Evolutionary conservation across 2,888 invertebrate species (phyloP), one percentile per base, ranked within the genome.

Genomic region (Chouioia cunea): DNA sequence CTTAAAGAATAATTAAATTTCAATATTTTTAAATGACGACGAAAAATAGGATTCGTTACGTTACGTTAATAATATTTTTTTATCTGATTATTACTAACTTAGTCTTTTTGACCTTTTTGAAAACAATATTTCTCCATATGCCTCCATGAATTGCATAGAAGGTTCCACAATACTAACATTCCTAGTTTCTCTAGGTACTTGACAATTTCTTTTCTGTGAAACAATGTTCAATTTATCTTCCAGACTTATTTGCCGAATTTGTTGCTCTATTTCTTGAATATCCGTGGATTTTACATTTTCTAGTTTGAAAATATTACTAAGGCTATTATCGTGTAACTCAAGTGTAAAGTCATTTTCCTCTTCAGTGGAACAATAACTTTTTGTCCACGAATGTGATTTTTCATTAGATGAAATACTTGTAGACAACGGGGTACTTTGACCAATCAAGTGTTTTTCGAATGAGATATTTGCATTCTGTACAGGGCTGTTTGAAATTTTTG

Each of bases 41-140:
- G 46, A 18, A 22, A 44, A 64, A 64, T 46, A 36, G 4, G 65
- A 20, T 54, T 23, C 18, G 27, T 15, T 12, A 22, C n/a, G n/a
- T n/a, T n/a, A n/a, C n/a, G n/a, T n/a, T n/a, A 44, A 15, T 10
- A 36, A 36, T 4, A 58, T 53, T 18, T 4, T 36, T 50, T 50
- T 18, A 14, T 36, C 10, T 10, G 20, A 67, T 43, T 53, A 10
- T 22, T 56, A 70, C 22, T 67, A 15, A 69, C 74, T 74, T 52
- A 52, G 60, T 43, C 58, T 44, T 15, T 46, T 65, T 4, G 79
- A 75, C 47, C 83, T 83, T 50, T 79, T 77, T 4, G 76, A 74
- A 22, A 81, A 79, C 23, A 79, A 75, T 20, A 83, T 76, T 36
- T 77, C 74, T 48, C 83, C 83, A 44, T 73, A 62, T 0, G 81